phyloP scores from a whole-genome alignment of 2,888 invertebrate species.

The Crocallis elinguaria region DNA sequence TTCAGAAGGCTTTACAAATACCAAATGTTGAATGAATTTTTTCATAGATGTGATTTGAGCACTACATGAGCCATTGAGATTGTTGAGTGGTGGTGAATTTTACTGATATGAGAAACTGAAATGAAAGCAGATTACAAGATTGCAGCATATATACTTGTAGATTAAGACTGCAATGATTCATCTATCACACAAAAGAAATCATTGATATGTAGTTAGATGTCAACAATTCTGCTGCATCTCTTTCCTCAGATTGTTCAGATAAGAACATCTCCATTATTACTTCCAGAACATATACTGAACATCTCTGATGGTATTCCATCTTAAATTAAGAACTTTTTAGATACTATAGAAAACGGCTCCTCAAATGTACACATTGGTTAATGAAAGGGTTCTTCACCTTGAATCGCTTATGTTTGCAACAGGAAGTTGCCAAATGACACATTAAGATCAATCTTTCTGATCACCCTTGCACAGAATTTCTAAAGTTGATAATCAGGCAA shows the following conservation, averaged over 20 bases:
- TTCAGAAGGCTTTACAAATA: slow-evolving; percentile 2
- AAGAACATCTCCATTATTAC: slow-evolving; percentile 6
- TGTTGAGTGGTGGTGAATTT: slow-evolving; percentile 1
- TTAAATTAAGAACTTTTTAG: background rate
- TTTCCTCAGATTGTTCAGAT: slow-evolving; percentile 15
- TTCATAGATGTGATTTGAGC: slow-evolving; percentile 8
- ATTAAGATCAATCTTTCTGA: slow-evolving; percentile 6
- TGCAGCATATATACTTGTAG: slow-evolving; percentile 4
- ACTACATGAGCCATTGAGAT: slow-evolving; percentile 12
- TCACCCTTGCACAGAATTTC: slow-evolving; percentile 1
- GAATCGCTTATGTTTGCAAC: slow-evolving; percentile 5
- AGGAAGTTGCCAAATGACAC: slow-evolving; percentile 1
- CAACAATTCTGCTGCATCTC: slow-evolving; percentile 8
- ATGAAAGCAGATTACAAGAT: slow-evolving; percentile 8
- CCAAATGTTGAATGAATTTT: slow-evolving; percentile 5
- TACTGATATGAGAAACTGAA: slow-evolving; percentile 8
- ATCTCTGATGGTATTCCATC: slow-evolving; percentile 14
- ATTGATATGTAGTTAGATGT: slow-evolving; percentile 19
- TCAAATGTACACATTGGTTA: slow-evolving; percentile 1
- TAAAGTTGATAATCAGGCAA: slow-evolving; percentile 9
- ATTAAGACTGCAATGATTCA: slow-evolving; percentile 8
- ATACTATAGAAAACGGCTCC: slow-evolving; percentile 5
- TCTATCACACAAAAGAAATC: slow-evolving; percentile 9
- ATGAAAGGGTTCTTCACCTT: slow-evolving; percentile 5
- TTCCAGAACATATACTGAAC: slow-evolving; percentile 12